Base-by-base conservation (phyloP, 1,140 invertebrate species). In the Caenorhabditis inopinata region DNA sequence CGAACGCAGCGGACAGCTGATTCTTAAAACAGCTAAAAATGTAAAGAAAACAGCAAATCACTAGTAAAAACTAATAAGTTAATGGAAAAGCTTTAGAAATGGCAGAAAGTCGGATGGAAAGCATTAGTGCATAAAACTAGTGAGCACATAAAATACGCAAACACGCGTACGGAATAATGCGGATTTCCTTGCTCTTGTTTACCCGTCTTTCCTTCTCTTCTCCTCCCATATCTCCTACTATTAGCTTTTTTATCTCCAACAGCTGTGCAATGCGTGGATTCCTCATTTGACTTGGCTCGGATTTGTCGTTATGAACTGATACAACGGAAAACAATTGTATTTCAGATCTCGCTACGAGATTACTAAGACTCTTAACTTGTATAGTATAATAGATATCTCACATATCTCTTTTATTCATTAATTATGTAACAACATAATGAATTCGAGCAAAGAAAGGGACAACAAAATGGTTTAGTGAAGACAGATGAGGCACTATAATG, bases 201-300 rank as follows among this genome's bases (percentile, higher is more conserved):
- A 12, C 58, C 32, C 32, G 7, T 21, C n/a, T n/a, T n/a, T n/a
- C n/a, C n/a, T n/a, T n/a, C n/a, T n/a, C n/a, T n/a, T n/a, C n/a
- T n/a, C n/a, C n/a, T n/a, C n/a, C n/a, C n/a, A n/a, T n/a, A n/a
- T n/a, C 32, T 42, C 58, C 38, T 21, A 68, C 58, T 32, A 38
- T 3, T 68, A 68, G 32, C 38, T 32, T 32, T 68, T n/a, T 68
- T 25, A 42, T 21, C 58, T 68, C 58, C 32, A 42, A 68, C 58
- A 68, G 58, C 58, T 68, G 58, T 68, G 32, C 58, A 68, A 68
- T 68, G 58, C 58, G 58, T 29, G 29, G 58, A 68, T 68, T 32
- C 58, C 58, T 68, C 58, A 68, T 68, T 68, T 38, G 58, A 68
- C n/a, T 42, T 68, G 32, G 58, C 35, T 58, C 51, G 51, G 51